Evolutionary conservation across 37 sponge, comb jelly and placozoan genomes (phyloP).

Genomic region (Petrosia ficiformis): DNA sequence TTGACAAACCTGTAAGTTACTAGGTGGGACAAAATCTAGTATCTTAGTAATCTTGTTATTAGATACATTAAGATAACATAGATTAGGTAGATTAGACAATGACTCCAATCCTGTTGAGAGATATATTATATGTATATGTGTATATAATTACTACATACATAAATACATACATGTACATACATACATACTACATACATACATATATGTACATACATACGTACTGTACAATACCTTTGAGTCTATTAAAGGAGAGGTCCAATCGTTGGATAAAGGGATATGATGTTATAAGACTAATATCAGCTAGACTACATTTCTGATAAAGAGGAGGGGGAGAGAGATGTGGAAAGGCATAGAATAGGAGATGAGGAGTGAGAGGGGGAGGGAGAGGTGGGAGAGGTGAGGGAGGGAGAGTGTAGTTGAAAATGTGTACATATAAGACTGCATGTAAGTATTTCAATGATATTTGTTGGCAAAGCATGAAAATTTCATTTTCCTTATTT

Average conservation of each 20-base stretch:
- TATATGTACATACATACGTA: not conserved
- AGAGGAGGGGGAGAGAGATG: not conserved
- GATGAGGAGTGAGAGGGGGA: not conserved
- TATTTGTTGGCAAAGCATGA: no score
- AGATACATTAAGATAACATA: conserved; percentile 55
- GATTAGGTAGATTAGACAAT: conserved; percentile 42
- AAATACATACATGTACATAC: no score
- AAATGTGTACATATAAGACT: no score
- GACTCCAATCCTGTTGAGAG: conserved; percentile 39
- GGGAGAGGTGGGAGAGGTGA: not conserved
- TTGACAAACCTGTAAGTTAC: conserved; percentile 41
- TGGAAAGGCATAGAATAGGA: not conserved
- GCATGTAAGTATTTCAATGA: no score
- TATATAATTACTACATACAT: no score
- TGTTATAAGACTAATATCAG: conserved; percentile 31
- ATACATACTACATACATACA: not conserved
- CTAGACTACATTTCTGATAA: conserved; percentile 33
- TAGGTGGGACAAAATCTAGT: conserved; percentile 47
- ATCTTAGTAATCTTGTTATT: conserved; percentile 57
- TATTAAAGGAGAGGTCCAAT: conserved; percentile 59
- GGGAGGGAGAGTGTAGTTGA: not conserved
- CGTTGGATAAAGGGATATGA: conserved; percentile 52
- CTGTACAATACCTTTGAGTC: conserved; percentile 41
- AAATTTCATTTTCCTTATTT: no score
- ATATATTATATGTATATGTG: not conserved